Base-by-base conservation (phyloP, 2,888 invertebrate genomes). In the Brachyopa scutellaris region DNA sequence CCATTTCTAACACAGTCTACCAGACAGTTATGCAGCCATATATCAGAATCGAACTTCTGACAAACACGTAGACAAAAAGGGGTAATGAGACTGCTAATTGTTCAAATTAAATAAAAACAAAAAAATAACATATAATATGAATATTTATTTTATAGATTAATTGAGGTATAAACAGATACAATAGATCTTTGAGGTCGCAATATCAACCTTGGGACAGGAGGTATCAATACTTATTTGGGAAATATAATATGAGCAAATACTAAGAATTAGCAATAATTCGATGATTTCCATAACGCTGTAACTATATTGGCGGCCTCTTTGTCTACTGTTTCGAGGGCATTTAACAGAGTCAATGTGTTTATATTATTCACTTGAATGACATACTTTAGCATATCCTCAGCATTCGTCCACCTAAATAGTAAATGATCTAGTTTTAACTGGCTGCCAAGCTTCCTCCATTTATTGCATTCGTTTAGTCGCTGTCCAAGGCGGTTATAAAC, bases 371-470 rank as follows among this genome's bases (percentile, higher is more conserved):
- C 26, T 13, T 7, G 33, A 7, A 40, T n/a, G n/a, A 92, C 88
- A 73, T 92, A 92, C 40, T 90, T 90, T 0, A 95, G 90, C 84
- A 95, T 90, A 1, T 91, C 91, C 66, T 91, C 89, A 0, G 94
- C 91, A 36, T 93, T 93, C 85, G 92, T 92, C 88, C 92, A 92
- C 85, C 93, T 90, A 57, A 91, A 91, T 0, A 91, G 85, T 45
- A 92, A 88, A 42, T 92, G 88, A 29, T 91, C 91, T 55, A 92
- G 90, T 5, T 92, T 90, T 57, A 94, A 88, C 1, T 92, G 89
- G 9, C 88, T 87, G 0, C 93, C 94, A 17, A 95, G 88, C 73
- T 89, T 90, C 42, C 91, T 91, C 94, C 94, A 95, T 19, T 91
- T 92, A 49, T 91, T 91, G n/a, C 91, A 88, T 80, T 89, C 88